phyloP scores from a whole-genome alignment of 1,140 invertebrate genomes.

The Drosophila oshimai region DNA sequence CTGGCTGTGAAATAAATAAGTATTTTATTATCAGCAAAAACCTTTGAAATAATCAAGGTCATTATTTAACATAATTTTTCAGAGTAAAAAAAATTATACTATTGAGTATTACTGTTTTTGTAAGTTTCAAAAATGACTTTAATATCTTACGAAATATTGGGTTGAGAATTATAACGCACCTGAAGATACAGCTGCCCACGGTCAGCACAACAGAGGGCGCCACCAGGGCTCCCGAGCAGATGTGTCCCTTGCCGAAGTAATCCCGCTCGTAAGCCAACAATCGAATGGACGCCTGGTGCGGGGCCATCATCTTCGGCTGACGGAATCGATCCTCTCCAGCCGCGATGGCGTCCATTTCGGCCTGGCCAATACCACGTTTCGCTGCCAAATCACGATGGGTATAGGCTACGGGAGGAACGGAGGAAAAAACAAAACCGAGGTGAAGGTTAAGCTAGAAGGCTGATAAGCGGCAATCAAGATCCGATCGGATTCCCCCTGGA shows the following conservation, averaged over 20 bases:
- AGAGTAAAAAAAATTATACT: too few species aligned
- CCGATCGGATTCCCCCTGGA: slow-evolving; percentile 25
- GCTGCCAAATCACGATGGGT: slow-evolving; percentile 43
- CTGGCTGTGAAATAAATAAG: slow-evolving; percentile 8
- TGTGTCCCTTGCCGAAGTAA: slow-evolving; percentile 74
- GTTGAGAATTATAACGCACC: slow-evolving; percentile 34
- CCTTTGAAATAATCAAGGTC: too few species aligned
- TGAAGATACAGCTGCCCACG: slow-evolving; percentile 83
- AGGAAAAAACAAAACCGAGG: neutral
- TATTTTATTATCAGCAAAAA: neutral
- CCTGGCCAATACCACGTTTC: slow-evolving; percentile 20
- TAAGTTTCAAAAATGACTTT: too few species aligned
- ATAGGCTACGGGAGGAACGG: slow-evolving; percentile 9
- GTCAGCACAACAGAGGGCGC: slow-evolving; percentile 82
- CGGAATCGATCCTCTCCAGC: neutral
- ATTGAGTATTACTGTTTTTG: too few species aligned
- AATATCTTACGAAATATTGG: neutral
- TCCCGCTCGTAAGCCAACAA: slow-evolving; percentile 47
- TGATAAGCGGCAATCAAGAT: slow-evolving; percentile 15
- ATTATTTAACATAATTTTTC: neutral
- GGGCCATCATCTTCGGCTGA: slow-evolving; percentile 9
- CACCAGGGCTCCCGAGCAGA: slow-evolving; percentile 81
- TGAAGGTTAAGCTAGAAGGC: slow-evolving; percentile 2
- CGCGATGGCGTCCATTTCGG: slow-evolving; percentile 25
- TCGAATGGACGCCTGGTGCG: slow-evolving; percentile 77